phyloP scores from a whole-genome alignment of 2,888 invertebrate species.

The Rhopalosiphum nymphaeae region DNA sequence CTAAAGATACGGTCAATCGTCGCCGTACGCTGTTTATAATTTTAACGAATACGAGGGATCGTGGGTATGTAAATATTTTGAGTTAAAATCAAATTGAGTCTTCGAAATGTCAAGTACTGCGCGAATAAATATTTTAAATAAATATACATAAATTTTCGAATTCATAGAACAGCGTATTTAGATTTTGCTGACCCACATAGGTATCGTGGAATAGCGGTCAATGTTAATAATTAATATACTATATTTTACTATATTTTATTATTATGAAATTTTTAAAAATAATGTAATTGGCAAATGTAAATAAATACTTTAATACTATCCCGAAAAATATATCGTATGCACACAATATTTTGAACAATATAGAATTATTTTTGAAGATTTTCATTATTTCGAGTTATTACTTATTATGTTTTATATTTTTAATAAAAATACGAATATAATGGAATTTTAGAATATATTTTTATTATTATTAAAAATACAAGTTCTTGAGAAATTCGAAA shows the following conservation, averaged over 20 bases:
- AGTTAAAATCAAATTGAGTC: not conserved
- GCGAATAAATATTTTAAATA: not conserved
- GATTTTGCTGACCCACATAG: not conserved
- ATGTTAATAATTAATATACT: too few relatives aligned
- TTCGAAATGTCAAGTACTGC: not conserved
- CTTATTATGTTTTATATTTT: not conserved
- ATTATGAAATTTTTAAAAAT: too few relatives aligned
- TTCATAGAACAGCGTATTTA: not conserved
- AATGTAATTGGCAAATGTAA: not conserved
- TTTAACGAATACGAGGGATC: not conserved
- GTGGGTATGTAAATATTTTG: not conserved
- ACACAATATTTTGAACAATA: not conserved
- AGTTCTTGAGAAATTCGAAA: not conserved
- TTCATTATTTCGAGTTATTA: not conserved
- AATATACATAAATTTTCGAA: not conserved
- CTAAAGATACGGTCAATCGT: not conserved
- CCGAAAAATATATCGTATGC: not conserved
- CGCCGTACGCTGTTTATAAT: not conserved
- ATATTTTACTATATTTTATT: too few relatives aligned
- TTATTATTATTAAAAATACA: not conserved
- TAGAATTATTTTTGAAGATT: not conserved
- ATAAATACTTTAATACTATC: not conserved
- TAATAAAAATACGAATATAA: not conserved
- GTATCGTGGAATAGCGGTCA: too few relatives aligned
- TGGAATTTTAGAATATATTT: not conserved